A percentile compares a stretch with the other conserved stretches of the same genome.
Evolutionary conservation across 2,113 vertebrate genomes (phyloP).

Genomic region (Mastomys coucha): DNA sequence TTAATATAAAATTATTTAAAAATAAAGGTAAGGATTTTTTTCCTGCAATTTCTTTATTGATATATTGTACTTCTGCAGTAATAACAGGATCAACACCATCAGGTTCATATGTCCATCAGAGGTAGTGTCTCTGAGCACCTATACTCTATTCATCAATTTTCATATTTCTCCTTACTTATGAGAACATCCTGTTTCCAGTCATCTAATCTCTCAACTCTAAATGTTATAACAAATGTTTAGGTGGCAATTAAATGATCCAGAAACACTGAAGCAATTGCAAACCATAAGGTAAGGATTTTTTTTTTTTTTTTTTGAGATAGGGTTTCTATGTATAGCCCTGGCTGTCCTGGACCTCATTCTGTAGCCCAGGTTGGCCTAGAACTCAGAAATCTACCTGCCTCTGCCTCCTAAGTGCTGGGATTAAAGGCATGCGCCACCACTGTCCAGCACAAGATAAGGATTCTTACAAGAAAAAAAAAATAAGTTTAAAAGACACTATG

Average conservation of each 20-base stretch:
- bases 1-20: background rate
- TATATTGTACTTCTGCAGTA: background rate
- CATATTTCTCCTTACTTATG: background rate
- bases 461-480: background rate
- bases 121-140: background rate
- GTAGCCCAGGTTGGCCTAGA: too few species aligned
- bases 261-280: background rate
- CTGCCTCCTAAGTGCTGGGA: too few species aligned
- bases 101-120: background rate
- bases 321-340: too few species aligned
- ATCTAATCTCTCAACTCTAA: background rate
- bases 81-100: background rate
- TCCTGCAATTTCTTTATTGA: background rate
- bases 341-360: too few species aligned
- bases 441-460: background rate
- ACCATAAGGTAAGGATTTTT: background rate
- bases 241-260: background rate
- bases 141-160: background rate
- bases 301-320: too few species aligned
- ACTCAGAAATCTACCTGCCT: too few species aligned
- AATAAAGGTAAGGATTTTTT: background rate
- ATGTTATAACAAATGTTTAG: background rate
- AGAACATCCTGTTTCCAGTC: background rate
- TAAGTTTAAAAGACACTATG: background rate
- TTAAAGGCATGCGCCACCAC: too few species aligned